Evolutionary conservation across 2,797 vertebrate species (phyloP), one percentile per base, ranked within the genome.

Genomic region (Melanotaenia pygmaea): DNA sequence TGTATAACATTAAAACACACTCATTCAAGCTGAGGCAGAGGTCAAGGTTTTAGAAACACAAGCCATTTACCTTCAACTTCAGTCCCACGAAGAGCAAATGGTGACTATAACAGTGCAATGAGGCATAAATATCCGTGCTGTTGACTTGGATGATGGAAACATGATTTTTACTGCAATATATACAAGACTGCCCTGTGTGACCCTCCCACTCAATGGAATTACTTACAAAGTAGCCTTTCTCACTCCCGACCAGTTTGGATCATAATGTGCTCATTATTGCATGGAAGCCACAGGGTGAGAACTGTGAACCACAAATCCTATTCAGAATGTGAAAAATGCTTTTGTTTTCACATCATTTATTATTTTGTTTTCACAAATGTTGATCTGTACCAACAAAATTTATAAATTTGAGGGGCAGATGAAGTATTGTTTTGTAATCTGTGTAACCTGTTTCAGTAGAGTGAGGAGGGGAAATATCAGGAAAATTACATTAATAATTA

Each of bases 191-290:
- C 88, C 82, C 86, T 89, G 85, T 86, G 84, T 87, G 92, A 90
- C 91, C 93, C 93, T 91, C 94, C 94, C 90, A 95, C 94, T 92
- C 89, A 76, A 50, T 81, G 82, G 89, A 91, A 82, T 93, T 91
- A 93, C 68, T 88, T 63, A 95, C 92, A 94, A 94, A 94, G 93
- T 92, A 74, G 91, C 83, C 94, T 93, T 95, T 95, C 90, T 95
- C 72, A 86, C 69, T 71, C 74, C 59, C 72, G 12, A 77, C 67
- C 80, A 73, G 71, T 90, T 86, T 84, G 80, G 84, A 77, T 82
- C 86, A 94, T 93, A 93, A 94, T 93, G 89, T 88, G 77, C 60
- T 92, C 89, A 91, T 94, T 94, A 91, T 92, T 92, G 70, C 79
- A 75, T 53, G 13, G 65, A 72, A 78, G 57, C 69, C 71, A 68